Base-by-base conservation (phyloP, 2,113 vertebrate species). In the Malurus cyaneus region DNA sequence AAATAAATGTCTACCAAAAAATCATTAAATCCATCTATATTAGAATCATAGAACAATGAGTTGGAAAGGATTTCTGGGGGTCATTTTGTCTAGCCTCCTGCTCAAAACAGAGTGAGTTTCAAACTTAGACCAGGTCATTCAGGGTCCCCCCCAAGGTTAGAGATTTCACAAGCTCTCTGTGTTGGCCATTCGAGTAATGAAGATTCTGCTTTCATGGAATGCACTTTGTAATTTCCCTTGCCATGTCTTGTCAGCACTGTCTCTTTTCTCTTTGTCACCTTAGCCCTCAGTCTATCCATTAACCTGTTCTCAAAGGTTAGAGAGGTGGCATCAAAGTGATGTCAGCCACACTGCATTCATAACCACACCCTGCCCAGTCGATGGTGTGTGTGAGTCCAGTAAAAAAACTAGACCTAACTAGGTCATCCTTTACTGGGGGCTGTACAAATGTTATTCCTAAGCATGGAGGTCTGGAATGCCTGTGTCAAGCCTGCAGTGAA, bases 161-260 rank as follows among this genome's bases (percentile, higher is more conserved):
- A 61, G 9, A 23, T 49, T 61, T 79, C 36, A 47, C 7, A 50
- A 5, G 5, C 7, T 66, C 26, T 44, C 66, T 70, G 47, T 9
- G 13, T 78, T 74, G 56, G 17, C 9, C 31, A 29, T 25, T 66
- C 23, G 18, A 56, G 0, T 13, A 62, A 26, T 19, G 21, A 70
- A 46, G 25, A 36, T 36, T 42, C 32, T 53, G 5, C 46, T 89
- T 76, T 61, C 39, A 57, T 47, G 6, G 72, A 71, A 71, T 26
- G 6, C 7, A 29, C 18, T 66, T 61, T 59, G 14, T 41, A 28
- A 49, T 62, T 66, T 84, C 31, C 7, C 15, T 10, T 66, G 13
- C 31, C 49, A 18, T 13, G 39, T 23, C 14, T 66, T 67, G 28
- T 6, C 49, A 2, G 1, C 3, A 8, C 60, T 1, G 0, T 34